Evolutionary conservation across 2,888 invertebrate species (phyloP).

Genomic region (Phania funesta): DNA sequence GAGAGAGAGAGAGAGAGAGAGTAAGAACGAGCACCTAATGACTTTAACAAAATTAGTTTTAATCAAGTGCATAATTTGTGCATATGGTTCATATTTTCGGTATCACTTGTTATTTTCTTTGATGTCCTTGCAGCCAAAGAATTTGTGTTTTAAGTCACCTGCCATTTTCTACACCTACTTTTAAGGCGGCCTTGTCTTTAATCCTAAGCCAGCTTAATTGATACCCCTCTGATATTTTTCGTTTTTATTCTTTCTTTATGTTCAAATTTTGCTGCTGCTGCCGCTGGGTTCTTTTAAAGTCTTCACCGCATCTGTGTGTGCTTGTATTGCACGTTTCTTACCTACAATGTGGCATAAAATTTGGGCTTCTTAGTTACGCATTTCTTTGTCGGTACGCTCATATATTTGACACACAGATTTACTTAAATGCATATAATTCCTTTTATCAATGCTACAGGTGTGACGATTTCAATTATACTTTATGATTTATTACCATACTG

Average conservation of each 20-base stretch:
- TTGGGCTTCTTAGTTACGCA: constrained; percentile 59
- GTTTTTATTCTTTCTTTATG: neutral
- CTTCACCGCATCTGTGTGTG: neutral
- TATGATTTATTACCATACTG: constrained; percentile 51
- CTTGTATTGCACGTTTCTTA: constrained; percentile 19
- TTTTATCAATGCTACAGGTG: constrained; percentile 50
- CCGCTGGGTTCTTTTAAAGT: neutral
- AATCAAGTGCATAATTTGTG: constrained; percentile 64
- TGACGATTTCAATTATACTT: constrained; percentile 60
- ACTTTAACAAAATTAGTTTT: constrained; percentile 29
- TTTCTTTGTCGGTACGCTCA: constrained; percentile 44
- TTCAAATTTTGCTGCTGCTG: neutral
- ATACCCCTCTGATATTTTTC: constrained; percentile 16
- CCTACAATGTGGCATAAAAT: constrained; percentile 38
- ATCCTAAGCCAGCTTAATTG: constrained; percentile 41
- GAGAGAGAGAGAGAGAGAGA: neutral
- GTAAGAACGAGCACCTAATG: neutral
- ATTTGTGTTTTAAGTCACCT: constrained; percentile 53
- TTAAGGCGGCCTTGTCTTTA: constrained; percentile 55
- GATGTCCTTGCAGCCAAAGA: constrained; percentile 46
- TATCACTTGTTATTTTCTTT: constrained; percentile 32
- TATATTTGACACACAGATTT: constrained; percentile 33
- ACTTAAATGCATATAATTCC: constrained; percentile 22
- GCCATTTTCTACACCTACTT: constrained; percentile 58
- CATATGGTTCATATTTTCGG: constrained; percentile 44